Percentiles rank a stretch among this genome's conserved stretches.
phyloP scores from a whole-genome alignment of 2,797 vertebrate genomes.

The Brachymystax lenok region DNA sequence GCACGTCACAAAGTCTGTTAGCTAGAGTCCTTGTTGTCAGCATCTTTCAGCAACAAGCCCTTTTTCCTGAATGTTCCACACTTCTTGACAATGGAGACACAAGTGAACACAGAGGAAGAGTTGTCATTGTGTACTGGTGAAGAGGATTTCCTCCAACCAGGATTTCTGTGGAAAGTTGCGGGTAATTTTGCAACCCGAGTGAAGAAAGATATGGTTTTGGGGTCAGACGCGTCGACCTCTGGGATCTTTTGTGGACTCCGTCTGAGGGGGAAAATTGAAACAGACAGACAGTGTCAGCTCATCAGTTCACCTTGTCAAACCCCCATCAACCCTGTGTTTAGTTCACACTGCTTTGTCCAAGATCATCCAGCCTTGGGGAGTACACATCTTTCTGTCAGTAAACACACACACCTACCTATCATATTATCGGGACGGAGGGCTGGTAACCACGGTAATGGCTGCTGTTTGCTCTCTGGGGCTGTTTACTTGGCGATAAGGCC shows the following conservation, averaged over 20 bases:
- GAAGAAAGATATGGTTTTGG: too few species aligned
- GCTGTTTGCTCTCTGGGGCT: neutral
- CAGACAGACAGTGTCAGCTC: neutral
- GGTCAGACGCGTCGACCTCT: neutral
- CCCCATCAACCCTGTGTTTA: neutral
- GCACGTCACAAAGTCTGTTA: constrained; percentile 58
- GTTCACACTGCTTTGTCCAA: neutral
- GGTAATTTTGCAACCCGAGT: too few species aligned
- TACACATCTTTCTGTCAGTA: neutral
- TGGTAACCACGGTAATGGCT: neutral
- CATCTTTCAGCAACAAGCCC: constrained; percentile 67
- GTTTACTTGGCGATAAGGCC: neutral
- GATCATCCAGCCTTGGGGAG: neutral
- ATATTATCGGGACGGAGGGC: neutral
- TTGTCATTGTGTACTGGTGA: neutral
- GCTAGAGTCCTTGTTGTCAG: constrained; percentile 46
- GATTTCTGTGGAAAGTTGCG: too few species aligned
- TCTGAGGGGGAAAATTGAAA: neutral
- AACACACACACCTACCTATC: neutral
- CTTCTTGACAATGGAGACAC: constrained; percentile 46
- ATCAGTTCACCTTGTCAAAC: neutral
- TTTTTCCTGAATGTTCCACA: constrained; percentile 59
- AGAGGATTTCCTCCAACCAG: neutral
- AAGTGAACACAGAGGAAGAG: neutral
- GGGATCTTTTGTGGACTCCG: neutral